Evolutionary conservation across 2,113 vertebrate species (phyloP).

Genomic region (Arenaria interpres): DNA sequence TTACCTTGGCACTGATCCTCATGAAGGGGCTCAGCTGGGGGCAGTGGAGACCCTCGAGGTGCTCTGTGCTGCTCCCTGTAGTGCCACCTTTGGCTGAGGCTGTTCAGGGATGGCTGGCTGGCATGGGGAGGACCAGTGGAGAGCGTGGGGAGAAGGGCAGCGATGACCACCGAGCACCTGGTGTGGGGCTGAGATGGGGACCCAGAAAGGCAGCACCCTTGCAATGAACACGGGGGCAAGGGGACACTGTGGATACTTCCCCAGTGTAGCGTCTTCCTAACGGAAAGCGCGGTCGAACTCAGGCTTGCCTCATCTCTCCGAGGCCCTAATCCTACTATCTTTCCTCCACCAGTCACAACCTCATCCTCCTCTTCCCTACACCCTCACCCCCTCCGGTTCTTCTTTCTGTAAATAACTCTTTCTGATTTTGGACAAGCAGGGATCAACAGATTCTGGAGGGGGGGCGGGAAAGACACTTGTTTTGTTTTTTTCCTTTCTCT

Average conservation of each 20-base stretch:
- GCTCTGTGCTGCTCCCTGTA: neutral
- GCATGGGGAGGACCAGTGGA: neutral
- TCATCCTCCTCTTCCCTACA: constrained; percentile 54
- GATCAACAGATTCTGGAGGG: constrained; percentile 77
- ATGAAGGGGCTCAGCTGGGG: neutral
- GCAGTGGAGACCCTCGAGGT: neutral
- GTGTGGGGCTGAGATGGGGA: constrained; percentile 11
- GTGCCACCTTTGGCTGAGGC: neutral
- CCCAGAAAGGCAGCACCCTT: constrained; percentile 32
- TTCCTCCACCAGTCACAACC: constrained; percentile 17
- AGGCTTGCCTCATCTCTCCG: constrained; percentile 70
- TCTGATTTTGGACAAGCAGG: constrained; percentile 80
- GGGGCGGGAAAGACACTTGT: constrained; percentile 64
- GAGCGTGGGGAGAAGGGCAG: neutral
- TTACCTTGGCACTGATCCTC: neutral
- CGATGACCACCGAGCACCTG: neutral
- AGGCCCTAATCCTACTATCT: constrained; percentile 59
- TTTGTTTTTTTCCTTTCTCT: constrained; percentile 72
- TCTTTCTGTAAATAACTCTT: constrained; percentile 81
- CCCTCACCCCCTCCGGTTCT: constrained; percentile 62
- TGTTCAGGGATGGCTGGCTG: neutral
- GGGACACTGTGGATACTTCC: constrained; percentile 32
- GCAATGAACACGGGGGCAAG: neutral
- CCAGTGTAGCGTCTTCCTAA: constrained; percentile 46
- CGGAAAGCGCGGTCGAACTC: constrained; percentile 60